A percentile compares a stretch with the other conserved stretches of the same genome.
These are phyloP conservation scores for Darevskia nairensis DNA, from an alignment of 2,797 vertebrate genomes.

Conservation along the genomic window DNA sequence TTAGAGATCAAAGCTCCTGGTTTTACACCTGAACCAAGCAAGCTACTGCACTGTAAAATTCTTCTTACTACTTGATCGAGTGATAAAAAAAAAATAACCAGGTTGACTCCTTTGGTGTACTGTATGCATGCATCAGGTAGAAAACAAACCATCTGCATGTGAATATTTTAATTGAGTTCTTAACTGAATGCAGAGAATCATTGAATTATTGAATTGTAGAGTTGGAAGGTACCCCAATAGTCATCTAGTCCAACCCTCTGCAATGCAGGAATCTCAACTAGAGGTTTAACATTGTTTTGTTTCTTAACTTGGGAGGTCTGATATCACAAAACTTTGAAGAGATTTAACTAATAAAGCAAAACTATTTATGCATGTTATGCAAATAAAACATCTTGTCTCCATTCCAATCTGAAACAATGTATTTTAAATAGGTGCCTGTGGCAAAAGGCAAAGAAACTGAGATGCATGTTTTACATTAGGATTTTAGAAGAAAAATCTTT, in stretches of 20 bases:
- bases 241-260: too few species aligned
- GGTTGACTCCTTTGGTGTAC: too few species aligned
- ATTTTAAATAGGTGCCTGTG: slow-evolving; percentile 35
- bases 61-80: neutral
- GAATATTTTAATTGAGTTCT: neutral
- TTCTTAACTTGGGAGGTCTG: neutral
- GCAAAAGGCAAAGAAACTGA: neutral
- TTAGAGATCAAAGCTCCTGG: neutral
- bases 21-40: neutral
- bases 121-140: too few species aligned
- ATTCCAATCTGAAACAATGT: neutral
- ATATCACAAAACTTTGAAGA: slow-evolving; percentile 8
- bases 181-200: neutral
- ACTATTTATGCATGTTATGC: neutral
- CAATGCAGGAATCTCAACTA: too few species aligned
- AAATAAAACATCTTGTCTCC: slow-evolving; percentile 21
- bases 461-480: neutral
- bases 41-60: neutral
- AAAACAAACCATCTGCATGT: neutral
- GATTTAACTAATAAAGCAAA: slow-evolving; percentile 8
- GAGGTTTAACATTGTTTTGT: neutral
- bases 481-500: slow-evolving; percentile 5
- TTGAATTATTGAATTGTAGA: too few species aligned
- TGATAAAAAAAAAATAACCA: neutral
- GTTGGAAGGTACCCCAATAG: too few species aligned